These are phyloP conservation scores for Scaptomyza montana DNA, from an alignment of 1,140 invertebrate species.

Conservation along the genomic window DNA sequence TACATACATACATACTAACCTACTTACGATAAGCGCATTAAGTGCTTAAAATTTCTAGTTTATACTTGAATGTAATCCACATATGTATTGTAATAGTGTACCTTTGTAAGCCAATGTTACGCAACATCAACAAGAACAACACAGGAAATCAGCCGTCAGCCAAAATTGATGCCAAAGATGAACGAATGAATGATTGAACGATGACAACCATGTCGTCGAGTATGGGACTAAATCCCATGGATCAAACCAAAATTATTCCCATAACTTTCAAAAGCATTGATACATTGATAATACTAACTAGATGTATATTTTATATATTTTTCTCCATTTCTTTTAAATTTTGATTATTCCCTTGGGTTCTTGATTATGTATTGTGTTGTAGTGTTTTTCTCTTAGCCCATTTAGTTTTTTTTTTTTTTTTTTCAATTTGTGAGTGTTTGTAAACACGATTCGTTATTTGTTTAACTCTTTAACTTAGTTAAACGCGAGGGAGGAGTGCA, in stretches of 20 bases:
- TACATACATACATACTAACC: constrained; percentile 13
- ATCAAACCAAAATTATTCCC: constrained; percentile 22
- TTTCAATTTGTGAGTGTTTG: constrained; percentile 55
- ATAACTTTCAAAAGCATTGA: constrained; percentile 1
- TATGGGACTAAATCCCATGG: neutral
- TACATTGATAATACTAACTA: constrained; percentile 40
- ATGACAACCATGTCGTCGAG: constrained; percentile 5
- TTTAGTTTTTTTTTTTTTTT: constrained; percentile 18
- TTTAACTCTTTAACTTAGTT: constrained; percentile 37
- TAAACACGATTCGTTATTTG: constrained; percentile 44
- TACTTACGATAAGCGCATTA: constrained; percentile 67
- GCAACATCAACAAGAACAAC: constrained; percentile 22
- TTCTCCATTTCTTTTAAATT: constrained; percentile 1
- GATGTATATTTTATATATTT: constrained; percentile 45
- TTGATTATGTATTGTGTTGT: constrained; percentile 44
- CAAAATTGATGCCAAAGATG: constrained; percentile 69
- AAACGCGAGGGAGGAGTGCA: constrained; percentile 4
- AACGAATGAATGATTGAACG: constrained; percentile 51
- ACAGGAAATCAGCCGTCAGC: constrained; percentile 21
- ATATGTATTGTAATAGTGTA: constrained; percentile 39
- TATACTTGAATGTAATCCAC: constrained; percentile 45
- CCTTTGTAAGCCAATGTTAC: constrained; percentile 50
- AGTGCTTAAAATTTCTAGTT: constrained; percentile 57
- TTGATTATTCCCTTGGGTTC: constrained; percentile 4
- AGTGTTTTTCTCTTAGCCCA: constrained; percentile 55